Evolutionary conservation across 2,888 invertebrate species (phyloP).

Genomic region (Polietes domitor): DNA sequence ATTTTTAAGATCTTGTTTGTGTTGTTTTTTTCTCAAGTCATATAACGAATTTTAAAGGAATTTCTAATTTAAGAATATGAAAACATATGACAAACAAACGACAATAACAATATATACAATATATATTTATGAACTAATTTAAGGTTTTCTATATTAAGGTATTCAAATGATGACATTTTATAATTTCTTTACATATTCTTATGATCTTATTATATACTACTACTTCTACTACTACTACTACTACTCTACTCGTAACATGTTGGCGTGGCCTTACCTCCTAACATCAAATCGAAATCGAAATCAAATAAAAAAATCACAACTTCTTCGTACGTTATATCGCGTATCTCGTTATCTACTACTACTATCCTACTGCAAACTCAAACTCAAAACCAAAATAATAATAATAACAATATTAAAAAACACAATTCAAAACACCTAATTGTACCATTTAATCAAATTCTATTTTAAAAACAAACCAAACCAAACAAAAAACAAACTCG

Average conservation of each 20-base stretch:
- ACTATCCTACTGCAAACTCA: conserved; percentile 56
- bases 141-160: conserved; percentile 63
- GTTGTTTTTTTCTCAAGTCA: conserved; percentile 7
- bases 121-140: conserved; percentile 35
- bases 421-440: conserved; percentile 53
- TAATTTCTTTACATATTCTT: conserved; percentile 68
- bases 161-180: conserved; percentile 60
- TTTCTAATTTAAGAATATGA: conserved; percentile 55
- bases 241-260: conserved; percentile 58
- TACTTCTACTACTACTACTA: conserved; percentile 21
- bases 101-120: conserved; percentile 34
- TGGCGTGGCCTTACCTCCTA: conserved; percentile 69
- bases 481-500: conserved; percentile 45
- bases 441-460: conserved; percentile 51
- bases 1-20: conserved; percentile 51
- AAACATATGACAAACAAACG: conserved; percentile 46
- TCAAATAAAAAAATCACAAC: conserved; percentile 37
- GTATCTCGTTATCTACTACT: conserved; percentile 61
- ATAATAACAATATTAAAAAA: conserved; percentile 47
- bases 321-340: conserved; percentile 24
- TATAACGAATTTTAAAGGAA: conserved; percentile 44
- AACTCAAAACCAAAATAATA: conserved; percentile 39
- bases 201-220: conserved; percentile 63
- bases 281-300: conserved; percentile 50
- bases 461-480: conserved; percentile 51